Evolutionary conservation across 1,140 invertebrate genomes (phyloP), one percentile per base, ranked within the genome.

Genomic region (Diploscapter pachys): DNA sequence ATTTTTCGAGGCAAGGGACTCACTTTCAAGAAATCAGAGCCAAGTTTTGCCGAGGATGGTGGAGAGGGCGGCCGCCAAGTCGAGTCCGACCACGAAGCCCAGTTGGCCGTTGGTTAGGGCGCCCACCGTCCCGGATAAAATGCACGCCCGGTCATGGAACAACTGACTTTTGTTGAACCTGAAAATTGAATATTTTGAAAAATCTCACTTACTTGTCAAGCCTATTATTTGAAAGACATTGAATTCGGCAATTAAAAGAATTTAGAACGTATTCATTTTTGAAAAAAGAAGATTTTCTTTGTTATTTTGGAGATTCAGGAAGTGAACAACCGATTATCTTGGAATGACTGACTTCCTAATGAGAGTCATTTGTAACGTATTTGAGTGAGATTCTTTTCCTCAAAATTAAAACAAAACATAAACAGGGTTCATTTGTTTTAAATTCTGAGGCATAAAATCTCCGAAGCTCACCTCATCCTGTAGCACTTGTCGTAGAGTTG

Each of bases 401-500:
- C 63, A 65, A 9, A 65, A 48, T 48, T 65, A n/a, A 48, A 11
- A 65, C 9, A 11, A 11, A 11, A 2, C n/a, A 65, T 13, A 65
- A 65, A 65, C 48, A 9, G 9, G 48, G n/a, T 48, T 48, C 11
- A 67, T 8, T 56, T 71, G 56, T 31, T 31, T 31, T 31, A 31
- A 31, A 31, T 31, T 31, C 31, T 31, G 31, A 31, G 31, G 31
- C 31, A 31, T 31, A 31, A 31, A 31, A 31, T 31, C 31, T 31
- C 31, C 31, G 31, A 31, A 31, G 50, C 52, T 50, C 49, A 76
- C 74, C 75, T 50, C 49, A 76, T 31, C 51, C 77, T 66, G 55
- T 78, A 78, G 74, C 75, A 77, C 63, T 70, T 71, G 63, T 78
- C 77, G 61, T 77, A 78, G 9, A 78, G 69, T n/a, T 65, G 11